Base-by-base conservation (phyloP, 2,888 invertebrate species). In the Cryptocephalus primarius region DNA sequence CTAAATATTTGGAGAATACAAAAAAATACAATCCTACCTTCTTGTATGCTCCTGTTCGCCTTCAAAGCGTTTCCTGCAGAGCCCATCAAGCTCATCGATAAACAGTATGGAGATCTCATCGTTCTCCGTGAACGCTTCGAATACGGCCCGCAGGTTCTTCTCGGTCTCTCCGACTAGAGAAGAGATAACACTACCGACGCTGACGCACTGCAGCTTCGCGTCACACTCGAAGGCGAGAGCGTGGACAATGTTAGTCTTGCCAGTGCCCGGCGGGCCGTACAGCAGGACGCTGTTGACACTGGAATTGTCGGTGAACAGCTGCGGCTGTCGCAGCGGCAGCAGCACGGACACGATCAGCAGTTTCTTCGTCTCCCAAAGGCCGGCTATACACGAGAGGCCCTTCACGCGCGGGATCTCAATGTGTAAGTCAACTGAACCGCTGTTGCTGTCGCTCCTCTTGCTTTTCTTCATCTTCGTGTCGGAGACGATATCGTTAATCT, bases 31-130 rank as follows among this genome's bases (percentile, higher is more conserved):
- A 36, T 32, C 33, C 40, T 55, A 70, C 71, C 72, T 66, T 50
- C 79, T 63, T 2, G 70, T 70, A 53, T 72, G 67, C 51, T 77
- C 77, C 47, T 70, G 70, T 60, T 78, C 78, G 4, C 63, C 61
- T 4, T 64, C 60, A 38, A 59, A 67, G 44, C 78, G 63, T 53
- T 64, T 69, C 34, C 75, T 65, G 59, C 77, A 78, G 46, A 79
- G 62, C 43, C 76, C 73, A 63, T 79, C 79, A 38, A 79, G 72
- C 64, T 79, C 79, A 62, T 79, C 79, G 46, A 79, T 72, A 59
- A 79, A 78, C 36, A 79, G 64, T 11, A 79, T 67, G 11, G 71
- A 68, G 48, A 67, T 65, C 9, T 68, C 63, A 6, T 58, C 51
- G 33, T 42, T 57, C 9, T 48, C 48, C 43, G 54, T 58, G 42